These are phyloP conservation scores for Calliphora vicina DNA, from an alignment of 1,140 invertebrate genomes.

Conservation along the genomic window DNA sequence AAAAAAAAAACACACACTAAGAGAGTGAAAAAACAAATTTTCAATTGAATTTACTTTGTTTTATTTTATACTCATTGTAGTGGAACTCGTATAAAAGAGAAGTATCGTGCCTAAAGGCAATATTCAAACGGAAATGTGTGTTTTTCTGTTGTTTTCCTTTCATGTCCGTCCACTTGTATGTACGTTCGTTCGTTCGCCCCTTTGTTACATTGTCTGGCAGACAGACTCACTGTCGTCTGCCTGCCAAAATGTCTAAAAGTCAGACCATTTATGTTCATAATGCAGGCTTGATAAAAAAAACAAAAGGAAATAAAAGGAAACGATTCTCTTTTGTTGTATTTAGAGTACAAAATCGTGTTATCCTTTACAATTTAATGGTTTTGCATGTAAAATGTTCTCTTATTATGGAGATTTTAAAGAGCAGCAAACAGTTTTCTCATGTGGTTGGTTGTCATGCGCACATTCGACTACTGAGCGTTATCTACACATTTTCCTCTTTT, in stretches of 20 bases:
- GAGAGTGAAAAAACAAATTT: background rate
- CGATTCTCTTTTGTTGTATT: background rate
- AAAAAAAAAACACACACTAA: background rate
- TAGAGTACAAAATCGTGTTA: background rate
- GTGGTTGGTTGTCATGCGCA: background rate
- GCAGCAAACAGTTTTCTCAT: too few species aligned
- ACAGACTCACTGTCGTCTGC: background rate
- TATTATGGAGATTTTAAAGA: background rate
- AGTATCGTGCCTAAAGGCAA: constrained; percentile 19
- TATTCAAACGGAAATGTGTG: constrained; percentile 24
- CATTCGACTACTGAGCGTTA: background rate
- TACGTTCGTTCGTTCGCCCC: background rate
- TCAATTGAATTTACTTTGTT: constrained; percentile 30
- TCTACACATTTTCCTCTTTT: background rate
- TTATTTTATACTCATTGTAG: background rate
- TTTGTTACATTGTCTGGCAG: background rate
- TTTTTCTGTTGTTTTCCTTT: constrained; percentile 22
- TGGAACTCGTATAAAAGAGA: background rate
- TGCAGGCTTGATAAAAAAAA: background rate
- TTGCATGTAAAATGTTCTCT: background rate
- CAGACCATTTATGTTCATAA: background rate
- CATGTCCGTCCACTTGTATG: background rate
- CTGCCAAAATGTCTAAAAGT: background rate
- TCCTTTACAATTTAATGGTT: background rate
- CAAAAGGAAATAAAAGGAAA: background rate